phyloP scores from a whole-genome alignment of 2,888 invertebrate species.

The Philaethria dido region DNA sequence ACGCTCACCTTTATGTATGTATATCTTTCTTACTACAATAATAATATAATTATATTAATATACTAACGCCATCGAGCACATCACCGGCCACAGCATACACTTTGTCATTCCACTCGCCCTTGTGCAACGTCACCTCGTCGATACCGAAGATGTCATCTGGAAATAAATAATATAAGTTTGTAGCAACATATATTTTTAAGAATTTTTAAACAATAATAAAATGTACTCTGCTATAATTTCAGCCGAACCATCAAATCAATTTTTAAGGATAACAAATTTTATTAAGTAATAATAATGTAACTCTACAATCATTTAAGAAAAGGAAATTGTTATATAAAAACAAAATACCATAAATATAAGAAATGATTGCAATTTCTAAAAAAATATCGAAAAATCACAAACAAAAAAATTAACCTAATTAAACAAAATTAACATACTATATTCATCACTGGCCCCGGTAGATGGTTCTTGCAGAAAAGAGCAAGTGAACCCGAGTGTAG shows the following conservation, averaged over 20 bases:
- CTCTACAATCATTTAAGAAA: too few relatives aligned
- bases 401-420: too few relatives aligned
- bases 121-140: conserved; percentile 95
- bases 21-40: too few relatives aligned
- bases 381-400: too few relatives aligned
- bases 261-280: too few relatives aligned
- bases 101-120: conserved; percentile 94
- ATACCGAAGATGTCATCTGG: conserved; percentile 95
- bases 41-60: neutral
- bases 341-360: too few relatives aligned
- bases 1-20: too few relatives aligned
- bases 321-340: too few relatives aligned
- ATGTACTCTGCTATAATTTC: too few relatives aligned
- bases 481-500: conserved; percentile 93
- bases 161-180: neutral
- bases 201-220: neutral
- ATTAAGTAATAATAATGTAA: too few relatives aligned
- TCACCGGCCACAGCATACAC: conserved; percentile 96
- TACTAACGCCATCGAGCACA: conserved; percentile 95
- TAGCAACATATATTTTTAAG: neutral
- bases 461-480: conserved; percentile 88
- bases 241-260: too few relatives aligned
- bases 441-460: conserved; percentile 87
- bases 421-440: conserved; percentile 74
- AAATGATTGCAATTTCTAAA: too few relatives aligned